These are phyloP conservation scores for Drosophila arawakana DNA, from an alignment of 1,140 invertebrate species.

Conservation along the genomic window DNA sequence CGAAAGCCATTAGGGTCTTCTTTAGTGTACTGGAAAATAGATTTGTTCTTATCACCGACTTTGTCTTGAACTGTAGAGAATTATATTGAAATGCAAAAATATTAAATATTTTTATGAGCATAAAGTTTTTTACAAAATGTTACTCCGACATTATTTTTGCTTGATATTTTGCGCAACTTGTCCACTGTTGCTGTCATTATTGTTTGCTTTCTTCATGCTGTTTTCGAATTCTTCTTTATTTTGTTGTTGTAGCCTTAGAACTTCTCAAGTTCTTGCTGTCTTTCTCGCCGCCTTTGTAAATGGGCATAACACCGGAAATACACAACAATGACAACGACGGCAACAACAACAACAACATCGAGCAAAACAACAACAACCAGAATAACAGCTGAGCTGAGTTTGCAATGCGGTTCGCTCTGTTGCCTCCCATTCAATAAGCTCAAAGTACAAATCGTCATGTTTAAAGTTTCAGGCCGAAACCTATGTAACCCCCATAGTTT, in stretches of 20 bases:
- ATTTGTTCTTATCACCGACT: no score
- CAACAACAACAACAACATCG: constrained; percentile 53
- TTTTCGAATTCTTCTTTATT: constrained; percentile 43
- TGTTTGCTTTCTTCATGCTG: constrained; percentile 13
- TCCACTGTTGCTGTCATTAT: constrained; percentile 7
- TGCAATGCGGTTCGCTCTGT: constrained; percentile 68
- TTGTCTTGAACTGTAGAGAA: no score
- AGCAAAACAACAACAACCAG: constrained; percentile 48
- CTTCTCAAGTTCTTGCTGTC: constrained; percentile 72
- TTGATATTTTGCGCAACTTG: neutral
- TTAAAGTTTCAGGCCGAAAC: constrained; percentile 32
- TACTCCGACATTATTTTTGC: neutral
- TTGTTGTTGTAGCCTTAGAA: constrained; percentile 74
- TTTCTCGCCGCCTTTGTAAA: constrained; percentile 64
- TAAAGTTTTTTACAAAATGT: neutral
- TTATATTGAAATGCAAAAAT: neutral
- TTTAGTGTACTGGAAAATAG: no score
- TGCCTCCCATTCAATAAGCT: constrained; percentile 58
- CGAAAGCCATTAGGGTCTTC: no score
- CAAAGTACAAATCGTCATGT: constrained; percentile 65
- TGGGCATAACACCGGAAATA: constrained; percentile 80
- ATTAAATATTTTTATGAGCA: no score
- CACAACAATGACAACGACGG: constrained; percentile 61
- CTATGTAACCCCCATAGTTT: constrained; percentile 8
- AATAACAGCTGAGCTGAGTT: constrained; percentile 32